Evolutionary conservation across 2,888 invertebrate genomes (phyloP).

Genomic region (Acronicta leporina): DNA sequence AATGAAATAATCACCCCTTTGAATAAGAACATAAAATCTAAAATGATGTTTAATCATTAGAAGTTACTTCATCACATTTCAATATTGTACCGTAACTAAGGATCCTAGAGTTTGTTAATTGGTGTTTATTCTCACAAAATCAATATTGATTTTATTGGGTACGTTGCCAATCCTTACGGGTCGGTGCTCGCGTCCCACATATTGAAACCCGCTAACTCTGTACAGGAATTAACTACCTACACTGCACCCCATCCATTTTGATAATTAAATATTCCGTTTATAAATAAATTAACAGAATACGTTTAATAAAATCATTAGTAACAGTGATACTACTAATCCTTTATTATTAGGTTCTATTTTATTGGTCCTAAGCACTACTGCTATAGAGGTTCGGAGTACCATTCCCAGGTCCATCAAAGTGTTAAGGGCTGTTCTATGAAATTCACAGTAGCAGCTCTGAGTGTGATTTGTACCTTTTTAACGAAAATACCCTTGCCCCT

Average conservation of each 20-base stretch:
- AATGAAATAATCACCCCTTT: no score
- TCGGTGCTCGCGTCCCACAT: constrained; percentile 72
- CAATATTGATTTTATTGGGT: constrained; percentile 70
- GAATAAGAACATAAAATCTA: no score
- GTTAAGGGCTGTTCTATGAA: no score
- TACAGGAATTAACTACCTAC: constrained; percentile 33
- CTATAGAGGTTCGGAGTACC: no score
- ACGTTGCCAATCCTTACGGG: constrained; percentile 64
- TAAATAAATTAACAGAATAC: not conserved
- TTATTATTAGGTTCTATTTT: no score
- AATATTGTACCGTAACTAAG: not conserved
- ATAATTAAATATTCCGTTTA: constrained; percentile 6
- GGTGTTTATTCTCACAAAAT: constrained; percentile 64
- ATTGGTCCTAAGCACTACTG: no score
- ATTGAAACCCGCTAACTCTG: constrained; percentile 42
- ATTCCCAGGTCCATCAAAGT: no score
- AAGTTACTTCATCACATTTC: not conserved
- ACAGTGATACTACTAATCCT: no score
- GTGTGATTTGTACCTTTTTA: no score
- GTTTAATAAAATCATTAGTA: not conserved
- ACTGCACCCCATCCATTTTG: constrained; percentile 13
- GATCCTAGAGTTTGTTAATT: constrained; percentile 30
- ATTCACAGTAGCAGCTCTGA: no score
- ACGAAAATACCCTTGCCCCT: no score
- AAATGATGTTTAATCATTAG: not conserved